Evolutionary conservation across 1,140 invertebrate genomes (phyloP), one percentile per base, ranked within the genome.

Genomic region (Myzus persicae): DNA sequence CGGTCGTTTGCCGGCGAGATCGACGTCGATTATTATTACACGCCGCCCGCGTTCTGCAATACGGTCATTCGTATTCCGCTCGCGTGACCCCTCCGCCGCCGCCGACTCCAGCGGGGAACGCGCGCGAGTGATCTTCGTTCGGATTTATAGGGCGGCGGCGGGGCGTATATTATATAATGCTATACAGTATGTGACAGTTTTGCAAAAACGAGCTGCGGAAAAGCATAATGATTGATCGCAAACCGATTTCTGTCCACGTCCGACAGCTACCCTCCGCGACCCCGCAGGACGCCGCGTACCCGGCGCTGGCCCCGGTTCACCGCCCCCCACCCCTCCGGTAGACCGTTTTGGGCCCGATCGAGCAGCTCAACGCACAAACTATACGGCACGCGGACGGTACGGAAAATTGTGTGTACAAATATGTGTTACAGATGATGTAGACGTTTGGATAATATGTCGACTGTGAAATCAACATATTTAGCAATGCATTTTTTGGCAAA

Each of bases 1-100:
- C 59, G 54, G 36, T 91, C 42, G 67, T 91, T 91, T 76, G 26
- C 67, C 59, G 59, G 18, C 31, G 26, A 59, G 36, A 90, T 90
- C 89, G 48, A 90, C 48, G 89, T 59, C 88, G 88, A 38, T 90
- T 54, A 54, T 90, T 54, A 67, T 67, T 67, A n/a, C 59, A 40
- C 88, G 51, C 24, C 89, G 24, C n/a, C 44, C 42, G 90, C 38
- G 14, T 67, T 24, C 42, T 42, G 14, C 44, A 93, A 93, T 48
- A 93, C 81, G 76, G 59, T 82, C 90, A 84, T 93, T 93, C 91
- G 91, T 93, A 93, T 93, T 93, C 91, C 22, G 9, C n/a, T n/a
- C 44, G 46, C 67, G 91, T 46, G 31, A 91, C 40, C 59, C 59
- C 59, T 5, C 46, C 51, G 22, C 11, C 67, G 44, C 36, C 18